Evolutionary conservation across 2,797 vertebrate species (phyloP).

Genomic region (Falco columbarius): DNA sequence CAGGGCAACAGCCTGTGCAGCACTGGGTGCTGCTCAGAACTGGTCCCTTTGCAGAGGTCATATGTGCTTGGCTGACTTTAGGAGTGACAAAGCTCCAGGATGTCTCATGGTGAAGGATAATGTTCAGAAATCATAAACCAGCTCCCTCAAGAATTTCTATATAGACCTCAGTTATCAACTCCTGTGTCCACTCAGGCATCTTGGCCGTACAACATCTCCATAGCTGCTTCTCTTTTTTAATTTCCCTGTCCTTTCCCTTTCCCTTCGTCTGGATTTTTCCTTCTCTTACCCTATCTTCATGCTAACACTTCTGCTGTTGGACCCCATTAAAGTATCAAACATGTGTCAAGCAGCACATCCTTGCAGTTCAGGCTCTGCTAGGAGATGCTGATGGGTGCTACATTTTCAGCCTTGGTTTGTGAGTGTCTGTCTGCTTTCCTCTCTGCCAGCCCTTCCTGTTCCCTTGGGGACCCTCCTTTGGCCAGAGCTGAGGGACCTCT

Average conservation of each 20-base stretch:
- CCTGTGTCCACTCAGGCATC: neutral
- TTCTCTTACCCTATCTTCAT: neutral
- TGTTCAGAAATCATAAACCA: neutral
- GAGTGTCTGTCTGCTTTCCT: neutral
- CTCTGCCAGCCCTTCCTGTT: rapidly evolving
- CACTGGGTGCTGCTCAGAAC: neutral
- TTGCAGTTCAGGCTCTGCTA: rapidly evolving
- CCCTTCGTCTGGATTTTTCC: neutral
- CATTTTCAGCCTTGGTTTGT: neutral
- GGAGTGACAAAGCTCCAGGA: neutral
- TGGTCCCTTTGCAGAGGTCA: neutral
- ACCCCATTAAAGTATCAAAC: neutral
- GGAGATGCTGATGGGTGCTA: neutral
- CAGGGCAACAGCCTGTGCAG: rapidly evolving
- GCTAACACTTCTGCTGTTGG: neutral
- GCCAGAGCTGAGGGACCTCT: neutral
- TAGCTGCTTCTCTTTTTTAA: neutral
- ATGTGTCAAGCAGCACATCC: neutral
- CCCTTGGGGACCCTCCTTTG: neutral
- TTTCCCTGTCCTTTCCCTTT: neutral
- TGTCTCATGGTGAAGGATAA: neutral
- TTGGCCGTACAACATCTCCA: neutral
- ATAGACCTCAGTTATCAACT: neutral
- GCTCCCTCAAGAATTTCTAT: neutral
- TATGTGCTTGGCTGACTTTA: neutral